These are phyloP conservation scores for Conus betulinus DNA, from an alignment of 1,140 invertebrate species.

Conservation along the genomic window DNA sequence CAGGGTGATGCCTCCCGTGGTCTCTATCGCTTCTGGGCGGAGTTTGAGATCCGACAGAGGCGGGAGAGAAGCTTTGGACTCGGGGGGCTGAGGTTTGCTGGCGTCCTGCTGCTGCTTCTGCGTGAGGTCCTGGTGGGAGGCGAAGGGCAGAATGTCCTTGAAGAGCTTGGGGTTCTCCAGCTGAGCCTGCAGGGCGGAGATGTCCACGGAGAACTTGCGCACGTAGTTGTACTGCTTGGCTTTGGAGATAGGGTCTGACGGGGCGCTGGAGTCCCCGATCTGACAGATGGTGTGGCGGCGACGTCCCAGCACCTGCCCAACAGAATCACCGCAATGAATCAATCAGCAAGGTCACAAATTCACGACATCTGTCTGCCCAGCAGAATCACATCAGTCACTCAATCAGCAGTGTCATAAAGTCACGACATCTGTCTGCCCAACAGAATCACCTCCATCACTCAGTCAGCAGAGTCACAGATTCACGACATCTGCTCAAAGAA, in stretches of 20 bases:
- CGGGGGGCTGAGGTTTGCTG: slow-evolving; percentile 25
- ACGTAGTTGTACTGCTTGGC: slow-evolving; percentile 73
- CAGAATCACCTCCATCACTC: not conserved
- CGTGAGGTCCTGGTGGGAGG: slow-evolving; percentile 61
- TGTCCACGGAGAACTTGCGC: slow-evolving; percentile 74
- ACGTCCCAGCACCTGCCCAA: slow-evolving; percentile 55
- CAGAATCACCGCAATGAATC: too few species aligned
- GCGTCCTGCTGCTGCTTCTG: slow-evolving; percentile 29
- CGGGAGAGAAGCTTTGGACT: slow-evolving; percentile 5
- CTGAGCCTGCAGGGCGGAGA: slow-evolving; percentile 71
- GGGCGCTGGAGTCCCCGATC: slow-evolving; percentile 59
- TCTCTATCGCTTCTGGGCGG: not conserved
- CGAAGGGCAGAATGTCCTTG: slow-evolving; percentile 67
- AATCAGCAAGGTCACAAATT: too few species aligned
- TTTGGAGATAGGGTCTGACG: slow-evolving; percentile 49
- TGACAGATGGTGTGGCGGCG: slow-evolving; percentile 69
- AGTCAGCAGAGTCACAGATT: too few species aligned
- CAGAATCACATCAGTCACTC: not conserved
- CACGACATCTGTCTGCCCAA: too few species aligned
- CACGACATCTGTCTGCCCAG: too few species aligned
- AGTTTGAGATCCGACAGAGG: slow-evolving; percentile 14
- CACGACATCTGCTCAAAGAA: too few species aligned
- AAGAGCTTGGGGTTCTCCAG: slow-evolving; percentile 73
- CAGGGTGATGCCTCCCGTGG: not conserved
- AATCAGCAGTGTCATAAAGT: too few species aligned